These are phyloP conservation scores for Aquatica leii DNA, from an alignment of 2,888 invertebrate species.

Conservation along the genomic window DNA sequence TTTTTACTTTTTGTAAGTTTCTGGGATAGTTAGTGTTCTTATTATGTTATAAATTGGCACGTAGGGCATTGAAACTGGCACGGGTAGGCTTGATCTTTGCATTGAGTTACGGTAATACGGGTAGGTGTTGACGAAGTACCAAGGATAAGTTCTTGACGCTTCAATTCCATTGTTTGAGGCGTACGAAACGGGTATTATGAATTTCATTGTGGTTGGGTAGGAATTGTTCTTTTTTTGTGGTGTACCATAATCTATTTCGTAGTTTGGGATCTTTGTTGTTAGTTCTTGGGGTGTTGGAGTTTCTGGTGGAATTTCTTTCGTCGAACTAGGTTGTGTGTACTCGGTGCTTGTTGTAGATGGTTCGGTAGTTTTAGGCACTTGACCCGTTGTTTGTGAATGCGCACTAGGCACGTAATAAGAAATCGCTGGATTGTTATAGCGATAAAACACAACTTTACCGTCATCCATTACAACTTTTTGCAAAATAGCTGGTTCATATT, in stretches of 20 bases:
- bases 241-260: slow-evolving; percentile 29
- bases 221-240: slow-evolving; percentile 36
- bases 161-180: slow-evolving; percentile 35
- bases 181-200: slow-evolving; percentile 56
- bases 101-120: slow-evolving; percentile 54
- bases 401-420: not conserved
- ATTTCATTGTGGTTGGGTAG: slow-evolving; percentile 53
- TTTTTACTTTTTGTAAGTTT: not conserved
- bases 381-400: not conserved
- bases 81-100: slow-evolving; percentile 51
- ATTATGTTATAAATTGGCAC: slow-evolving; percentile 55
- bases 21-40: slow-evolving; percentile 52
- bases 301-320: slow-evolving; percentile 18
- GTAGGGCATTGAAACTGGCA: slow-evolving; percentile 54
- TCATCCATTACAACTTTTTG: slow-evolving; percentile 57
- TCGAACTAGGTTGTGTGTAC: not conserved
- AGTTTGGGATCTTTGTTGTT: slow-evolving; percentile 22
- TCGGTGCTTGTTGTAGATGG: no score
- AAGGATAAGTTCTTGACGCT: slow-evolving; percentile 45
- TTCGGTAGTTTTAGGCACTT: no score
- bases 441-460: slow-evolving; percentile 56
- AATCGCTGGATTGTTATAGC: slow-evolving; percentile 44
- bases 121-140: slow-evolving; percentile 51
- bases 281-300: slow-evolving; percentile 10
- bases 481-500: slow-evolving; percentile 57